phyloP scores from a whole-genome alignment of 2,113 vertebrate genomes.

The Aptenodytes patagonicus region DNA sequence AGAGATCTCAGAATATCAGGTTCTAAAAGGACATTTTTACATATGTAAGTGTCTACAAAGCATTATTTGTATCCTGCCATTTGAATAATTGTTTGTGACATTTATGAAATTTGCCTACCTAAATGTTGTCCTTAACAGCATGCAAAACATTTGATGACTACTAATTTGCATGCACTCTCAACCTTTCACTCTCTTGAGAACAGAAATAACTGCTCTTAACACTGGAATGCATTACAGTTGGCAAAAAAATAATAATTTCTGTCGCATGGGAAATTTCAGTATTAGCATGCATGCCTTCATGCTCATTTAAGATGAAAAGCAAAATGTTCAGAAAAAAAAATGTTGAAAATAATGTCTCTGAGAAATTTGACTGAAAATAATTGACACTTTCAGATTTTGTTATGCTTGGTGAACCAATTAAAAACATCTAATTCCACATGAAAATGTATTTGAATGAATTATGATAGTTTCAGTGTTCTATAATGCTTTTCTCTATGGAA shows the following conservation, averaged over 20 bases:
- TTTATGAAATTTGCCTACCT: constrained; percentile 13
- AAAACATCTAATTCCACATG: neutral
- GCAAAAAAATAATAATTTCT: neutral
- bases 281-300: neutral
- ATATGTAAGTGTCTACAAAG: neutral
- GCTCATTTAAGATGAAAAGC: neutral
- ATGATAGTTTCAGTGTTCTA: neutral
- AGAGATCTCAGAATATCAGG: neutral
- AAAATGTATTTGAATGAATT: neutral
- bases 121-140: neutral
- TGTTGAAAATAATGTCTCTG: neutral
- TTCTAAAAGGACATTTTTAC: constrained; percentile 17
- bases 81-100: constrained; percentile 26
- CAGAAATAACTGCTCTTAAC: neutral
- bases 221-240: neutral
- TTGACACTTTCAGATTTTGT: neutral
- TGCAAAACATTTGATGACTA: neutral
- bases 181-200: neutral
- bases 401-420: neutral
- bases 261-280: neutral
- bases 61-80: neutral
- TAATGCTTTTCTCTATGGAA: neutral
- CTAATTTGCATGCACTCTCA: constrained; percentile 4
- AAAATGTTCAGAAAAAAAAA: neutral
- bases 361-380: neutral